These are phyloP conservation scores for Meteorus colon DNA, from an alignment of 2,888 invertebrate species.

Conservation along the genomic window DNA sequence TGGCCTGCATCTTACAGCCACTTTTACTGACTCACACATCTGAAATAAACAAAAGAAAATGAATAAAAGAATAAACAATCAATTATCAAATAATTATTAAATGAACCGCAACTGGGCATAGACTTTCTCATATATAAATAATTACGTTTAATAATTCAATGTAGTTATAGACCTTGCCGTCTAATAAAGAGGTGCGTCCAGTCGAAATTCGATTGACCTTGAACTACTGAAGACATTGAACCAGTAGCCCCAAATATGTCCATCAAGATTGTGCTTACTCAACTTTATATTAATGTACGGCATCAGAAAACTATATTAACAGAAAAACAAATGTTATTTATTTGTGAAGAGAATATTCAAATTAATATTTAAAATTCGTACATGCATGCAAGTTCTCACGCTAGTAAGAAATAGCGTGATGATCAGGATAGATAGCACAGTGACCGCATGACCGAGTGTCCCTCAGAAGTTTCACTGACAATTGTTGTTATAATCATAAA, in stretches of 20 bases:
- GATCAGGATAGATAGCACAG: slow-evolving; percentile 35
- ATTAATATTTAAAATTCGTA: not conserved
- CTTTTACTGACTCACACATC: slow-evolving; percentile 83
- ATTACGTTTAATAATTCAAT: not conserved
- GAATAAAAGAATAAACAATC: slow-evolving; percentile 6
- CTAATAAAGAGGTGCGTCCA: slow-evolving; percentile 24
- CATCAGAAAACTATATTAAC: not conserved
- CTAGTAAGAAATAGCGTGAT: slow-evolving; percentile 29
- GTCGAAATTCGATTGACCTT: slow-evolving; percentile 47
- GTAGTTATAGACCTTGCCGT: not conserved
- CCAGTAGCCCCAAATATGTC: slow-evolving; percentile 31
- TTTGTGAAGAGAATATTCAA: not conserved
- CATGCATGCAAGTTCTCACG: slow-evolving; percentile 30
- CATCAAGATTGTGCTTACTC: not conserved
- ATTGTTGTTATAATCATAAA: slow-evolving; percentile 8
- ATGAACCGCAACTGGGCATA: not conserved
- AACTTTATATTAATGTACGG: not conserved
- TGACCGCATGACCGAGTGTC: slow-evolving; percentile 42
- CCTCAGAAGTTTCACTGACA: slow-evolving; percentile 26
- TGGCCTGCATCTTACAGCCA: slow-evolving; percentile 90
- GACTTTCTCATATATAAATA: not conserved
- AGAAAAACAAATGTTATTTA: not conserved
- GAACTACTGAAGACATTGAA: slow-evolving; percentile 52
- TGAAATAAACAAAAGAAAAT: slow-evolving; percentile 49
- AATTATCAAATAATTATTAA: not conserved